phyloP scores from a whole-genome alignment of 2,113 vertebrate species.

The Myiopsitta monachus region DNA sequence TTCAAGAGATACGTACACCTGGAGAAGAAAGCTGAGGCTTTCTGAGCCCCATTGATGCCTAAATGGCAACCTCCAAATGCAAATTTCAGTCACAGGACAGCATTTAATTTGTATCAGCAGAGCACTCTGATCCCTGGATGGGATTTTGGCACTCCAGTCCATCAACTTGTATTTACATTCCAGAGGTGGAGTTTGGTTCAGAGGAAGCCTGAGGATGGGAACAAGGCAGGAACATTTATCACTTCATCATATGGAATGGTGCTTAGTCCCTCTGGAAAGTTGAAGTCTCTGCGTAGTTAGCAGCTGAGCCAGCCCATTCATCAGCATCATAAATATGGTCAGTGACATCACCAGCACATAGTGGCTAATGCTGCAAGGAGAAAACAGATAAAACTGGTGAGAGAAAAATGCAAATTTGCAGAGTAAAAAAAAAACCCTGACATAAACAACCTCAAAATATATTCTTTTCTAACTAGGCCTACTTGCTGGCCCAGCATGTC shows the following conservation, averaged over 20 bases:
- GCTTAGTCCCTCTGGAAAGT: conserved; percentile 76
- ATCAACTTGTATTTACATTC: background rate
- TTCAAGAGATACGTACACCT: background rate
- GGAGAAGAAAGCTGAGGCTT: background rate
- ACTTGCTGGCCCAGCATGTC: background rate
- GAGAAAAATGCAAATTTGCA: background rate
- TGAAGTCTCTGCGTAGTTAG: conserved; percentile 84
- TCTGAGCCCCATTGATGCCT: background rate
- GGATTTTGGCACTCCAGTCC: background rate
- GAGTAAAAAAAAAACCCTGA: background rate
- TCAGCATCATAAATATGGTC: conserved; percentile 93
- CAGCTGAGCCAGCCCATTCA: conserved; percentile 87
- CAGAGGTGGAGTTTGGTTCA: background rate
- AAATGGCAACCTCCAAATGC: background rate
- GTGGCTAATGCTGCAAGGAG: conserved; percentile 89
- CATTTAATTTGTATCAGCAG: background rate
- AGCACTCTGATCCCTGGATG: background rate
- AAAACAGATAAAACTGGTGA: background rate
- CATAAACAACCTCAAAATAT: background rate
- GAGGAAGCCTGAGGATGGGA: background rate
- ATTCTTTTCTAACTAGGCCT: background rate
- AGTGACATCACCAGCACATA: conserved; percentile 97
- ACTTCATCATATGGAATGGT: conserved; percentile 77
- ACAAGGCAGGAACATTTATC: background rate
- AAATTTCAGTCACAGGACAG: background rate